These are phyloP conservation scores for Strigamia transsilvanica DNA, from an alignment of 2,888 invertebrate species.

Conservation along the genomic window DNA sequence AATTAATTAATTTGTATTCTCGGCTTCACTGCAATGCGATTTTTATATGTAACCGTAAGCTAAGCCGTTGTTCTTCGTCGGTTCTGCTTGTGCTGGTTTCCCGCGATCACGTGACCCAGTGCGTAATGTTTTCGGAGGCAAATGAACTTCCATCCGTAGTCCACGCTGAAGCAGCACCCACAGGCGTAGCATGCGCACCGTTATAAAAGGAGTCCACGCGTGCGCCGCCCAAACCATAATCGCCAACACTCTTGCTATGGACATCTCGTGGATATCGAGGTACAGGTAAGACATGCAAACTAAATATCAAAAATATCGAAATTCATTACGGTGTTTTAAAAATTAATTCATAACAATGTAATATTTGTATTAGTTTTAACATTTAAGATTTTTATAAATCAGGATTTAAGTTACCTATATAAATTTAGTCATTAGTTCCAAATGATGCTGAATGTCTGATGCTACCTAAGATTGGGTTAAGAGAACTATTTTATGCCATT, in stretches of 20 bases:
- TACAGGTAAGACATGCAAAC: neutral
- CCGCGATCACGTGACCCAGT: slow-evolving; percentile 10
- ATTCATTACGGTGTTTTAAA: too few species aligned
- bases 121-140: slow-evolving; percentile 30
- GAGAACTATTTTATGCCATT: slow-evolving; percentile 15
- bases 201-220: slow-evolving; percentile 21
- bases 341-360: too few species aligned
- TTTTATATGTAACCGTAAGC: neutral
- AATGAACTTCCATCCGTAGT: slow-evolving; percentile 30
- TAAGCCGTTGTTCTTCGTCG: slow-evolving; percentile 2
- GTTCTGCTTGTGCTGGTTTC: slow-evolving; percentile 26
- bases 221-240: slow-evolving; percentile 16
- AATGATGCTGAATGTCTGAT: neutral
- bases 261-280: slow-evolving; percentile 5
- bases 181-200: neutral
- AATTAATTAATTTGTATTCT: neutral
- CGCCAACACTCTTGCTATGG: slow-evolving; percentile 11
- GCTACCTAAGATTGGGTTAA: neutral
- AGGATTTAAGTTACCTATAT: neutral
- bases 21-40: neutral
- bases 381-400: neutral
- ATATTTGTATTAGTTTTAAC: too few species aligned
- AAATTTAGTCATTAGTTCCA: neutral
- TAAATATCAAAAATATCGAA: too few species aligned
- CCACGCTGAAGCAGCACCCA: slow-evolving; percentile 30